phyloP scores from a whole-genome alignment of 1,140 invertebrate species.

The Microplitis mediator region DNA sequence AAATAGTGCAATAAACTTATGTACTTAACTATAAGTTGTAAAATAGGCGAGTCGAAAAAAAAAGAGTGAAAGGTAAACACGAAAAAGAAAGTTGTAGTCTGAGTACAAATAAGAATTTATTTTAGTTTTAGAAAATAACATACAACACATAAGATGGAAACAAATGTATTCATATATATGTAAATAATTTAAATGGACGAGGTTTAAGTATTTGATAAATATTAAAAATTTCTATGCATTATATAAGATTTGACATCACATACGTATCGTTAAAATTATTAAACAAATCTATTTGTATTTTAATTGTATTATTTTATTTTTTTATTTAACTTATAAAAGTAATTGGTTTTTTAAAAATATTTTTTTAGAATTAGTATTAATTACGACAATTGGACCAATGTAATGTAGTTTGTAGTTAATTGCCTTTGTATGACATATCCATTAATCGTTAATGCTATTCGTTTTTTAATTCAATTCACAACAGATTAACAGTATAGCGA shows the following conservation, averaged over 20 bases:
- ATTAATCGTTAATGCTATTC: constrained; percentile 20
- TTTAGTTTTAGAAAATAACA: constrained; percentile 29
- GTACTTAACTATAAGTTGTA: constrained; percentile 42
- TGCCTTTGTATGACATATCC: constrained; percentile 48
- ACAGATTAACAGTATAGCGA: background rate
- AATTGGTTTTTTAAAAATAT: constrained; percentile 30
- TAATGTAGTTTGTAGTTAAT: constrained; percentile 38
- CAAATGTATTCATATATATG: constrained; percentile 30
- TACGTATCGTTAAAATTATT: background rate
- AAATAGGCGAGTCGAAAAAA: constrained; percentile 14
- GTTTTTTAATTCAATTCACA: background rate
- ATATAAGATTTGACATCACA: background rate
- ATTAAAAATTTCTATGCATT: constrained; percentile 17
- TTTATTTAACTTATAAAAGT: constrained; percentile 16
- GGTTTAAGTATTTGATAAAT: constrained; percentile 22
- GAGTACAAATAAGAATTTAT: constrained; percentile 48
- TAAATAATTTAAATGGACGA: constrained; percentile 6
- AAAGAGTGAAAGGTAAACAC: constrained; percentile 27
- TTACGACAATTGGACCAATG: constrained; percentile 48
- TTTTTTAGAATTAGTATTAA: constrained; percentile 29
- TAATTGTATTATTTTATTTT: background rate
- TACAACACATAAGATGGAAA: constrained; percentile 19
- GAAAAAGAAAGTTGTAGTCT: constrained; percentile 21
- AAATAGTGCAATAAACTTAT: constrained; percentile 51
- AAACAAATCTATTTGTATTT: constrained; percentile 9